These are phyloP conservation scores for Drosophila prosaltans DNA, from an alignment of 1,140 invertebrate species.

Conservation along the genomic window DNA sequence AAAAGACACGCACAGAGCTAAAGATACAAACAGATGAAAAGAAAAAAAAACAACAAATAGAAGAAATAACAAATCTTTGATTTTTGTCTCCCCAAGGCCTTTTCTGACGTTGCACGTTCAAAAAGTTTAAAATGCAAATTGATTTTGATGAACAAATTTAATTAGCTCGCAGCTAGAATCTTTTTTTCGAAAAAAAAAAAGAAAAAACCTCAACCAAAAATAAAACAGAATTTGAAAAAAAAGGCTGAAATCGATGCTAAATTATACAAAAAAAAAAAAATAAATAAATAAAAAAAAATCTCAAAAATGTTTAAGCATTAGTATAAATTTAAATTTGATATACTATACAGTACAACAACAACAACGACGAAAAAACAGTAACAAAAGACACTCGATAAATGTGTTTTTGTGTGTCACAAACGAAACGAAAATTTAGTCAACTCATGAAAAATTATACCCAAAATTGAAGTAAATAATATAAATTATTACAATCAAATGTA, in stretches of 20 bases:
- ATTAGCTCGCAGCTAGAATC: constrained; percentile 81
- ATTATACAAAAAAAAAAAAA: constrained; percentile 59
- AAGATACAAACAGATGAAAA: constrained; percentile 22
- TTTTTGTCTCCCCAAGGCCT: constrained; percentile 62
- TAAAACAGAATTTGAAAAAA: constrained; percentile 8
- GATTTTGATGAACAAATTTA: constrained; percentile 82
- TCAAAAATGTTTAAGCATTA: constrained; percentile 20
- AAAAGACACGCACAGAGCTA: constrained; percentile 8
- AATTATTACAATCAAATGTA: constrained; percentile 51
- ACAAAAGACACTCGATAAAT: constrained; percentile 10
- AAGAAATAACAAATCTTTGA: constrained; percentile 32
- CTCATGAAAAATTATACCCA: constrained; percentile 17
- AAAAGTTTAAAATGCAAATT: constrained; percentile 78
- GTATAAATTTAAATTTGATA: constrained; percentile 43
- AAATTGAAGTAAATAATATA: constrained; percentile 43
- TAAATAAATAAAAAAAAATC: neutral
- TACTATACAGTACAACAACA: constrained; percentile 7
- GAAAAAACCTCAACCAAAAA: constrained; percentile 1
- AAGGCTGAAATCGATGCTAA: constrained; percentile 51
- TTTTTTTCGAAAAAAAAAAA: constrained; percentile 30
- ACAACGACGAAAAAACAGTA: constrained; percentile 11
- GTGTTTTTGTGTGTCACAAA: constrained; percentile 22
- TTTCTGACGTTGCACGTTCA: constrained; percentile 77
- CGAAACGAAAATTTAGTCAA: constrained; percentile 9
- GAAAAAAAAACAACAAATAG: constrained; percentile 6